Evolutionary conservation across 2,113 vertebrate genomes (phyloP).

Genomic region (Phaethornis superciliosus): DNA sequence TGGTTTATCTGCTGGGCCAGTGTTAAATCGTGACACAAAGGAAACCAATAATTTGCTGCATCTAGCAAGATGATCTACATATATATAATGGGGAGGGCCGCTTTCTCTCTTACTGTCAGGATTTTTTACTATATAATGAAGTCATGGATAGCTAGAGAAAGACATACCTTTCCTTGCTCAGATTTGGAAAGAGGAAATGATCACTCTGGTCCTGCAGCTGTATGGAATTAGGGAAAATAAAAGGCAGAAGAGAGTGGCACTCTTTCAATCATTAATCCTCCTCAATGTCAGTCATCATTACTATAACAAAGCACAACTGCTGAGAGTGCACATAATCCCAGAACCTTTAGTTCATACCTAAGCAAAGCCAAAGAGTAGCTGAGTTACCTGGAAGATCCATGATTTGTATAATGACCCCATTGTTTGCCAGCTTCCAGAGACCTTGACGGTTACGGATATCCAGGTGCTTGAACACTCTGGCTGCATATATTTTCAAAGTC

Average conservation of each 20-base stretch:
- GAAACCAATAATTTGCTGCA: not conserved
- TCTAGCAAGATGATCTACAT: not conserved
- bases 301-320: not conserved
- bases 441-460: constrained; percentile 3
- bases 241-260: not conserved
- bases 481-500: constrained; percentile 41
- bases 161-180: not conserved
- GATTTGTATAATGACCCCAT: constrained; percentile 4
- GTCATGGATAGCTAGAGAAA: not conserved
- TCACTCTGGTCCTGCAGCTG: not conserved
- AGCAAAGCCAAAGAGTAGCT: not conserved
- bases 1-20: no score
- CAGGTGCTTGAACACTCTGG: constrained; percentile 32
- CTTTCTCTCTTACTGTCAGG: not conserved
- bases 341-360: not conserved
- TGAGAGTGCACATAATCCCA: not conserved
- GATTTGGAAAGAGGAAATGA: not conserved
- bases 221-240: not conserved
- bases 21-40: no score
- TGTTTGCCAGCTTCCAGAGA: constrained; percentile 8
- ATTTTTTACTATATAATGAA: not conserved
- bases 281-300: not conserved
- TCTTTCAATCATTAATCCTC: not conserved
- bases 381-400: constrained; percentile 61
- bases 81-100: not conserved